Conservation (phyloP, 2,888 invertebrate genomes). For the Anoplius nigerrimus region DNA sequence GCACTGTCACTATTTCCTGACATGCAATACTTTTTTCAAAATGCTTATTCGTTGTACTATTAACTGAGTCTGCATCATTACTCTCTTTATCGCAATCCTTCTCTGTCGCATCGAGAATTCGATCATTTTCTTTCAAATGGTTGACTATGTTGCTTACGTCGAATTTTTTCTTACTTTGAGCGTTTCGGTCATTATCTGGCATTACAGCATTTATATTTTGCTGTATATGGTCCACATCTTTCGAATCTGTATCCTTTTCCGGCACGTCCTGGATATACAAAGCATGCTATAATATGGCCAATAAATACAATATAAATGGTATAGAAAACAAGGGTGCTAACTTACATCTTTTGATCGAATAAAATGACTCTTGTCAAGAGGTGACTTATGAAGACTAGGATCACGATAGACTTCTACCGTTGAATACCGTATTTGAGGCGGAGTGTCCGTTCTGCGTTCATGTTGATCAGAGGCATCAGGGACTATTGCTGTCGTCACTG, state of each 20-base stretch:
- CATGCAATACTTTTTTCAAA: slow-evolving; percentile 42
- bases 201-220: slow-evolving; percentile 36
- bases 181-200: slow-evolving; percentile 75
- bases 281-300: not conserved
- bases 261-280: slow-evolving; percentile 64
- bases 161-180: slow-evolving; percentile 38
- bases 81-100: slow-evolving; percentile 68
- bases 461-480: not conserved
- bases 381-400: slow-evolving; percentile 69
- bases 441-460: slow-evolving; percentile 1
- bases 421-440: slow-evolving; percentile 33
- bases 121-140: slow-evolving; percentile 35
- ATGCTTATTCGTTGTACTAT: slow-evolving; percentile 34
- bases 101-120: slow-evolving; percentile 68
- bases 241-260: slow-evolving; percentile 73
- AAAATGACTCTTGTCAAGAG: slow-evolving; percentile 59
- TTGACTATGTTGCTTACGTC: slow-evolving; percentile 30
- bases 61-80: not conserved
- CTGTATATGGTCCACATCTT: slow-evolving; percentile 44
- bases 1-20: not conserved
- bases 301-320: not conserved
- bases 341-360: slow-evolving; percentile 64
- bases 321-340: not conserved
- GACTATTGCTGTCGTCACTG: slow-evolving; percentile 12
- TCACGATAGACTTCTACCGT: slow-evolving; percentile 65